Base-by-base conservation (phyloP, 1,140 invertebrate genomes). In the Cotesia glomerata region DNA sequence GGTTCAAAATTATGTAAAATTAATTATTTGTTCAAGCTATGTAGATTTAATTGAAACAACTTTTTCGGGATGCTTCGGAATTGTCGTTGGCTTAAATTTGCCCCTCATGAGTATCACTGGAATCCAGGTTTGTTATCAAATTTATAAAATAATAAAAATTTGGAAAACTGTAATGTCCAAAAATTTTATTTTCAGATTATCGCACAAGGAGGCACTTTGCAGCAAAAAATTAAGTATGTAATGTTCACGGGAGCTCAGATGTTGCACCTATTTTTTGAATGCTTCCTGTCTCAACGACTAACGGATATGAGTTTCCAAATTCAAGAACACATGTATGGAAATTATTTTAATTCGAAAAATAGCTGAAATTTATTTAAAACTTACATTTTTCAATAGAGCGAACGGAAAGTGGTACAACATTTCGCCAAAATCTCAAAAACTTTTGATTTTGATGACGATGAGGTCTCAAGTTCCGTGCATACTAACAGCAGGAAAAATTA, bases 381-480 rank as follows among this genome's bases (percentile, higher is more conserved):
- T 26, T 32, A 51, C 35, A 0, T 13, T 56, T 26, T 16, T 7
- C 4, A 26, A 14, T 13, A 63, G 61, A 36, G 45, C 64, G 16
- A 35, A 69, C 45, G 59, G 59, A 56, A 52, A 65, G 35, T 73
- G 72, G 72, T 68, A 69, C 8, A 32, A 52, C 11, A 51, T 58
- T 9, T 69, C 72, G 13, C 36, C 34, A 9, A 69, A 39, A 45
- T 36, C 66, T 9, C 49, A 73, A 64, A 73, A 73, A 35, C 36
- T 73, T 4, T 11, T 68, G 11, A 35, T 58, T 8, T n/a, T 69
- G n/a, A 5, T 73, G 1, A 64, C 14, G 11, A 63, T 61, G 32
- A 58, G 58, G 63, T 69, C 65, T 54, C 72, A 69, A 34, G 49
- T 13, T 32, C 65, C 72, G 34, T 61, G 58, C 26, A 51, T 52